These are phyloP conservation scores for Acronicta aceris DNA, from an alignment of 2,888 invertebrate genomes.

Conservation along the genomic window DNA sequence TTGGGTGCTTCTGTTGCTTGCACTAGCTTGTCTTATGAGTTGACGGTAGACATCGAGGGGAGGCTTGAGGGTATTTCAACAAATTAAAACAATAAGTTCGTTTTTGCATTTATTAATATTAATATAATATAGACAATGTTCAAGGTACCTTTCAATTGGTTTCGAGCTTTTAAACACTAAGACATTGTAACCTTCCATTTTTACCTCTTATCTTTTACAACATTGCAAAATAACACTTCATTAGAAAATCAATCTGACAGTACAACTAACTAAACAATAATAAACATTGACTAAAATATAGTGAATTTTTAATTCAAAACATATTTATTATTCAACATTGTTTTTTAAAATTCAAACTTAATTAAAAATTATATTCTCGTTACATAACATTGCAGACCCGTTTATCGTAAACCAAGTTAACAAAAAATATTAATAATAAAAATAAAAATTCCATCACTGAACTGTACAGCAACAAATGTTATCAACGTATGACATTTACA, in stretches of 20 bases:
- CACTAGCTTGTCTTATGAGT: too few relatives aligned
- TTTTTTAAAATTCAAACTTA: conserved; percentile 80
- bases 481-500: conserved; percentile 67
- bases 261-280: conserved; percentile 81
- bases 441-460: conserved; percentile 81
- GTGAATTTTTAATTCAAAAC: conserved; percentile 85
- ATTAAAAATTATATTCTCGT: conserved; percentile 81
- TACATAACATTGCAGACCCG: conserved; percentile 87
- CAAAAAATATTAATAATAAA: conserved; percentile 79
- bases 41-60: too few relatives aligned
- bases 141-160: conserved; percentile 89
- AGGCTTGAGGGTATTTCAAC: neutral
- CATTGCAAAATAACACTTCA: conserved; percentile 87
- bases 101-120: conserved; percentile 89
- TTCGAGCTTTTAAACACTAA: conserved; percentile 88
- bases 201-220: conserved; percentile 83
- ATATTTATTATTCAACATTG: conserved; percentile 73
- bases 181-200: conserved; percentile 84
- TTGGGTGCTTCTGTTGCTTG: too few relatives aligned
- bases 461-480: conserved; percentile 79
- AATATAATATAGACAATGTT: conserved; percentile 90
- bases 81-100: conserved; percentile 63
- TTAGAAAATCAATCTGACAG: conserved; percentile 81
- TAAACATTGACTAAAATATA: conserved; percentile 88
- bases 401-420: conserved; percentile 86